Percentiles rank a stretch among this genome's conserved stretches.
phyloP scores from a whole-genome alignment of 2,888 invertebrate genomes.

The Thymelicus acteon region DNA sequence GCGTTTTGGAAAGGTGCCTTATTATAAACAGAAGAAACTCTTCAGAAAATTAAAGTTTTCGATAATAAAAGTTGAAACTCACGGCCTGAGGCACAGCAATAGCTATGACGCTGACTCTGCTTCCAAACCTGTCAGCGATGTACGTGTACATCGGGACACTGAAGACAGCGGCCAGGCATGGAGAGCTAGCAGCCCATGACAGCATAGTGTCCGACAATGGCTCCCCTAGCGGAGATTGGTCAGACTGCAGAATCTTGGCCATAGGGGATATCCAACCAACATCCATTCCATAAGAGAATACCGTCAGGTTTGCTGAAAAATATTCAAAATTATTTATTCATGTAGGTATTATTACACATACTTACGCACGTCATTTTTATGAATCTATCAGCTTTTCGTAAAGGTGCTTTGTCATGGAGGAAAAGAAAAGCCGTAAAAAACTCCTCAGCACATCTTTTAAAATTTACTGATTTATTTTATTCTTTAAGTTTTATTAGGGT shows the following conservation, averaged over 20 bases:
- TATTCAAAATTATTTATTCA: too few relatives aligned
- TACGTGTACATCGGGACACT: constrained; percentile 70
- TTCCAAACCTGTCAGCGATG: constrained; percentile 68
- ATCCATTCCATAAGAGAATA: constrained; percentile 64
- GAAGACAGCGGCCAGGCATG: constrained; percentile 61
- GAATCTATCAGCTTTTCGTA: too few relatives aligned
- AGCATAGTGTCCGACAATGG: constrained; percentile 66
- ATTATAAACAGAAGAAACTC: too few relatives aligned
- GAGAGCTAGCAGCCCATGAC: constrained; percentile 74
- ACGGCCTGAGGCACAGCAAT: constrained; percentile 71
- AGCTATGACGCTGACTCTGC: constrained; percentile 69
- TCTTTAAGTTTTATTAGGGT: too few relatives aligned
- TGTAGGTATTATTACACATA: too few relatives aligned
- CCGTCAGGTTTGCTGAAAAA: constrained; percentile 61
- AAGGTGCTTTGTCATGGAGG: too few relatives aligned
- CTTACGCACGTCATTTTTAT: too few relatives aligned
- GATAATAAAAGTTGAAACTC: constrained; percentile 46
- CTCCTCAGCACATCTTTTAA: too few relatives aligned
- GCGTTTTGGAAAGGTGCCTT: too few relatives aligned
- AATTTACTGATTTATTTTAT: too few relatives aligned
- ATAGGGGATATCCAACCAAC: constrained; percentile 72
- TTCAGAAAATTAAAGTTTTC: constrained; percentile 38
- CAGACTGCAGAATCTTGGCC: constrained; percentile 58
- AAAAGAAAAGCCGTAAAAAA: too few relatives aligned
- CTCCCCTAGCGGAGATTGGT: constrained; percentile 55